Conservation (phyloP, 92 coral and sea anemone genomes). For the Palythoa caribaeorum region DNA sequence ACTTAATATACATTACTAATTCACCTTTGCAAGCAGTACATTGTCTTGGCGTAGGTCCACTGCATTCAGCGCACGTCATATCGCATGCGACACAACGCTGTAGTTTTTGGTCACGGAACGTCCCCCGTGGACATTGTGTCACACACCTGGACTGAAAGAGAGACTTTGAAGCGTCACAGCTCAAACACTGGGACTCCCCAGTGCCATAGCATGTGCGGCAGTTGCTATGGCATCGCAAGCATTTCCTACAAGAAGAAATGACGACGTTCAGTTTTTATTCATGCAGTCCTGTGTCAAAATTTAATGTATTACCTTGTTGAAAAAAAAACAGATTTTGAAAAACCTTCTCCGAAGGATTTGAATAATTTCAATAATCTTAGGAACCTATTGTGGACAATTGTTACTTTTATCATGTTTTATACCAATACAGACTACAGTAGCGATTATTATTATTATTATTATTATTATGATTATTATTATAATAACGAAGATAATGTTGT, state of each 20-base stretch:
- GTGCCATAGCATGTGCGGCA: slow-evolving; percentile 88
- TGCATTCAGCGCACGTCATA: slow-evolving; percentile 74
- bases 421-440: too few relatives aligned
- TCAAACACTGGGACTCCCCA: slow-evolving; percentile 70
- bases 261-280: background rate
- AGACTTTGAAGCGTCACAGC: slow-evolving; percentile 70
- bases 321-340: too few relatives aligned
- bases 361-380: too few relatives aligned
- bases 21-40: slow-evolving; percentile 90
- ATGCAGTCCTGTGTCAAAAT: too few relatives aligned
- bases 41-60: slow-evolving; percentile 61
- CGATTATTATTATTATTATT: too few relatives aligned
- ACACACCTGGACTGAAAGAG: slow-evolving; percentile 74
- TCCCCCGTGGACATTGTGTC: slow-evolving; percentile 79
- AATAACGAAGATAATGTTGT: background rate
- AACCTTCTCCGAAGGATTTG: too few relatives aligned
- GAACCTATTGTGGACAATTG: too few relatives aligned
- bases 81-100: slow-evolving; percentile 79
- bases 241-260: slow-evolving; percentile 51
- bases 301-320: too few relatives aligned
- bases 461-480: too few relatives aligned
- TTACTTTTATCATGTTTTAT: too few relatives aligned
- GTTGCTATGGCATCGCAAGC: slow-evolving; percentile 70
- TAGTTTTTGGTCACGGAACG: slow-evolving; percentile 62
- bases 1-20: background rate